Percentiles rank a stretch among this genome's conserved stretches.
These are phyloP conservation scores for Stenichneumon culpator DNA, from an alignment of 2,888 invertebrate genomes.

Conservation along the genomic window DNA sequence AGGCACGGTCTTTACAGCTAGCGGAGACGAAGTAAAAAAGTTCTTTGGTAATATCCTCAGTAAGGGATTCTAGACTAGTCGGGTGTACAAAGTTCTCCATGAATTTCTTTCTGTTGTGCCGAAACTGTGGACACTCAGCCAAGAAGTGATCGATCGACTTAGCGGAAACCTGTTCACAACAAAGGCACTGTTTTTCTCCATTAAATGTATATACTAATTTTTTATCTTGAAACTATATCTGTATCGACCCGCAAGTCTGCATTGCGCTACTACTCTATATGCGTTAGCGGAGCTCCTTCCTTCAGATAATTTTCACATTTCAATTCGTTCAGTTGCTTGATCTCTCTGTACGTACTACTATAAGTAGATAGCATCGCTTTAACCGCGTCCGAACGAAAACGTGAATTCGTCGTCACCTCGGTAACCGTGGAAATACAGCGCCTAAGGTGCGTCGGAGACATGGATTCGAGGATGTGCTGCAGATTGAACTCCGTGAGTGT, in stretches of 20 bases:
- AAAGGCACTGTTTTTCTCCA: not conserved
- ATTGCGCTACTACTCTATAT: not conserved
- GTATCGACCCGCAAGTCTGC: not conserved
- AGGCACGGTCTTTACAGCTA: no score
- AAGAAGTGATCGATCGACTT: no score
- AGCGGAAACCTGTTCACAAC: not conserved
- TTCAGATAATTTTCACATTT: not conserved
- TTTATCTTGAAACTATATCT: not conserved
- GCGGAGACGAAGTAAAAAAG: no score
- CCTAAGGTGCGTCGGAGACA: not conserved
- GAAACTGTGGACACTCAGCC: no score
- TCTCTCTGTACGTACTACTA: not conserved
- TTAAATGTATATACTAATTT: not conserved
- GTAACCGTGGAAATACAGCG: not conserved
- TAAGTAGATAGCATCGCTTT: not conserved
- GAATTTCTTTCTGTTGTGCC: no score
- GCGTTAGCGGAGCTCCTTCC: not conserved
- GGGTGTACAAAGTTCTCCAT: no score
- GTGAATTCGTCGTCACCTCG: not conserved
- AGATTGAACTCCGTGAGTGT: not conserved
- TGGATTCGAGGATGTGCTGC: not conserved
- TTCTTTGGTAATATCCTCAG: no score
- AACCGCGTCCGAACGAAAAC: conserved; percentile 4
- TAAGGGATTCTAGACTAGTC: no score
- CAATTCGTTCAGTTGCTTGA: no score